phyloP scores from a whole-genome alignment of 1,140 invertebrate genomes.

The Lepidotrigona ventralis region DNA sequence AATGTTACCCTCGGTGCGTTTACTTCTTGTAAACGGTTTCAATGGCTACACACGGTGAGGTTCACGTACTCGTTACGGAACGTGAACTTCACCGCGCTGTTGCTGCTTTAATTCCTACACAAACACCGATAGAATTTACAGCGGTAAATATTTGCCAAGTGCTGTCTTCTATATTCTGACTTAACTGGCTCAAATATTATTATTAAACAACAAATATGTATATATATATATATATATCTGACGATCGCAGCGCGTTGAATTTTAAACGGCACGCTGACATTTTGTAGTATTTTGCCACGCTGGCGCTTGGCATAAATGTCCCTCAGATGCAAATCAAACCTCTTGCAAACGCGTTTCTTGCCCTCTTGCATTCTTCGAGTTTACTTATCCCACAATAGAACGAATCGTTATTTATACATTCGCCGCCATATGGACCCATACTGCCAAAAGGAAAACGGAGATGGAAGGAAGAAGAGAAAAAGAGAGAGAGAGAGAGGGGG shows the following conservation, averaged over 20 bases:
- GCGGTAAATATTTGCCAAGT: no score
- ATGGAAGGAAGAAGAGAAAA: background rate
- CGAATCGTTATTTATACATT: constrained; percentile 70
- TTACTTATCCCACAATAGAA: constrained; percentile 70
- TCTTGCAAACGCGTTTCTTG: background rate
- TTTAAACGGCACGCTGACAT: no score
- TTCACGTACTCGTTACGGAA: background rate
- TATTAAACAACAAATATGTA: background rate
- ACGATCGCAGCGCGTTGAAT: no score
- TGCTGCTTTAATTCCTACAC: background rate
- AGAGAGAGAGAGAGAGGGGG: background rate
- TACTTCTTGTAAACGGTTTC: background rate
- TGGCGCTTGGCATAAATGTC: background rate
- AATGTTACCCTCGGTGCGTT: background rate
- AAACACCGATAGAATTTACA: background rate
- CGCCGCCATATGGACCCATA: constrained; percentile 61
- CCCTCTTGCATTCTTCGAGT: constrained; percentile 35
- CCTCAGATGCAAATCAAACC: background rate
- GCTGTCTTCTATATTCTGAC: no score
- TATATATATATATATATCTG: no score
- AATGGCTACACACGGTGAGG: background rate
- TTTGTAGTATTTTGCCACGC: no score
- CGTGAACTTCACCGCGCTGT: background rate
- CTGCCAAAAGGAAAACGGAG: background rate
- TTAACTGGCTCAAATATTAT: background rate